Conservation (phyloP, 2,888 invertebrate species). For the Rhamnusium bicolor region DNA sequence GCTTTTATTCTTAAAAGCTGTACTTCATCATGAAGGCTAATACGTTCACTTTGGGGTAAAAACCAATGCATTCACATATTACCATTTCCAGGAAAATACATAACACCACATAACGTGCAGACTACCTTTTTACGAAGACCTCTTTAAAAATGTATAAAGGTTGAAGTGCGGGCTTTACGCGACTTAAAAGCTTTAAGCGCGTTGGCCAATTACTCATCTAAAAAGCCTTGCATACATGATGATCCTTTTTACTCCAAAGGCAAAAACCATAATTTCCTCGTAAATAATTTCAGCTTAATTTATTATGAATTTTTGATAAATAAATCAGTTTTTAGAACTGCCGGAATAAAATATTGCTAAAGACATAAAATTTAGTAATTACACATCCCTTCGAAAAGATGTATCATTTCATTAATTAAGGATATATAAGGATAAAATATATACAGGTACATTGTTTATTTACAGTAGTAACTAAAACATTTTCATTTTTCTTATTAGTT, state of each 20-base stretch:
- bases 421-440: too few relatives aligned
- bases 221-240: slow-evolving; percentile 71
- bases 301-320: slow-evolving; percentile 22
- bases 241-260: slow-evolving; percentile 49
- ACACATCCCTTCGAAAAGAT: too few relatives aligned
- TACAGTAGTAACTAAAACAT: too few relatives aligned
- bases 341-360: slow-evolving; percentile 11
- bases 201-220: slow-evolving; percentile 71
- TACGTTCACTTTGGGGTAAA: slow-evolving; percentile 36
- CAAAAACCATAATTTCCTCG: slow-evolving; percentile 50
- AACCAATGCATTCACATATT: slow-evolving; percentile 37
- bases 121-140: slow-evolving; percentile 44
- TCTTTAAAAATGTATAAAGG: slow-evolving; percentile 71
- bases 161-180: slow-evolving; percentile 68
- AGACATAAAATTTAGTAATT: not conserved
- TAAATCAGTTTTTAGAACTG: not conserved
- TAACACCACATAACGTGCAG: slow-evolving; percentile 33
- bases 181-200: slow-evolving; percentile 72
- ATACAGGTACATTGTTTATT: too few relatives aligned
- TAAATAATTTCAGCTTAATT: slow-evolving; percentile 30
- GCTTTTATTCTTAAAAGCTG: slow-evolving; percentile 42
- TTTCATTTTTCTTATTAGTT: too few relatives aligned
- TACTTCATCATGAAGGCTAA: slow-evolving; percentile 29
- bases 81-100: slow-evolving; percentile 32
- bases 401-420: too few relatives aligned